Base-by-base conservation (phyloP, 2,113 vertebrate genomes). In the Scomber japonicus region DNA sequence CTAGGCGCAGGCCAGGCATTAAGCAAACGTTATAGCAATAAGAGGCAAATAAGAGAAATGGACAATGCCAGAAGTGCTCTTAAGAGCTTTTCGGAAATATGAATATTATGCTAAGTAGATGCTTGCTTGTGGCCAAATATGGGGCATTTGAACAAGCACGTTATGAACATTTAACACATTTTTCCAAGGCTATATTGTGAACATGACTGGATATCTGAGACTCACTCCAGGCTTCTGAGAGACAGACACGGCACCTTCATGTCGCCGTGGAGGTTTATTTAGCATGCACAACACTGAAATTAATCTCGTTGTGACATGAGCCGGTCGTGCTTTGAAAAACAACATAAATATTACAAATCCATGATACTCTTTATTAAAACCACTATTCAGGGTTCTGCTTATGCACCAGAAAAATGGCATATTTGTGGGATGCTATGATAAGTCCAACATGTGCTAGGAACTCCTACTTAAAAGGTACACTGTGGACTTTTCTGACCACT, bases 91-190 rank as follows among this genome's bases (percentile, higher is more conserved):
- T 83, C 11, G 70, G 70, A 89, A 93, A 94, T 92, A 92, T 83
- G 90, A 93, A 94, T 92, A 92, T 93, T 89, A 94, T 94, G 93
- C 85, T 95, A 93, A 95, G 94, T 86, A 91, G 89, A 88, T 83
- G 77, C 76, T 82, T 80, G 91, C 94, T 93, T 86, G 76, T 85
- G 94, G 94, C 88, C 74, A 92, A 85, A 91, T 91, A 79, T 83
- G 80, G 85, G 80, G 86, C 81, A 88, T 92, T 91, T 86, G 87
- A 89, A 83, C 80, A 71, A 83, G 80, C 83, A 83, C 78, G 85
- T 91, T 87, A 83, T 71, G 80, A 91, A 85, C 90, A 92, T 93
- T 94, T 91, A 93, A 93, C 89, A 93, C 68, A 92, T 94, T 94
- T 94, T 94, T 92, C 84, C 76, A 62, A 88, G 72, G 90, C 88